These are phyloP conservation scores for Syngnathus rostellatus DNA, from an alignment of 2,797 vertebrate genomes.

Conservation along the genomic window DNA sequence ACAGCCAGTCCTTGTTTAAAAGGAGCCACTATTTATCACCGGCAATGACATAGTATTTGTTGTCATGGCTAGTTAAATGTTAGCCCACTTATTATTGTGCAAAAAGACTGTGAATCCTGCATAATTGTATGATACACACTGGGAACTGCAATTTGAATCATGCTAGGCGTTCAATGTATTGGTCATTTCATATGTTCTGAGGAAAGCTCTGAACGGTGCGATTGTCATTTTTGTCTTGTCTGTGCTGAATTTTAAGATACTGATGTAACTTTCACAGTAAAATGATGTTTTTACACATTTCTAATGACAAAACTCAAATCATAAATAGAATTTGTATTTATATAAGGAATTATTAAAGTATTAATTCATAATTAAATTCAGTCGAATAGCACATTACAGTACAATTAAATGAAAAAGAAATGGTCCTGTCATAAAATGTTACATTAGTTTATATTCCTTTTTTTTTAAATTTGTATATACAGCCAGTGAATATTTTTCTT, in stretches of 20 bases:
- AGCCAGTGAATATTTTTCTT: neutral
- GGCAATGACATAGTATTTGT: constrained; percentile 37
- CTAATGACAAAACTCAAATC: too few species aligned
- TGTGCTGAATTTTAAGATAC: too few species aligned
- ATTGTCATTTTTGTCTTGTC: neutral
- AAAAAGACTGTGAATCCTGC: neutral
- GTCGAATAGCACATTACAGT: neutral
- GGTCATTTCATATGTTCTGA: neutral
- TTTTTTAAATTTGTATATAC: neutral
- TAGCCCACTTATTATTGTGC: neutral
- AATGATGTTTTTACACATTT: too few species aligned
- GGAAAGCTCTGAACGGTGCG: neutral
- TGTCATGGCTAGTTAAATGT: constrained; percentile 17
- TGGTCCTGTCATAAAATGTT: neutral
- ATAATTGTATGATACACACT: neutral
- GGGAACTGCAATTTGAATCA: neutral
- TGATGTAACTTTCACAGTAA: too few species aligned
- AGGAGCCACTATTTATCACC: constrained; percentile 37
- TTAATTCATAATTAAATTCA: neutral
- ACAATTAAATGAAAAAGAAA: neutral
- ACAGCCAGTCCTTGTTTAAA: constrained; percentile 39
- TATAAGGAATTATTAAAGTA: neutral
- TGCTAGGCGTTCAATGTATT: neutral
- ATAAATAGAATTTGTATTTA: neutral
- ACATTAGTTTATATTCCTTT: neutral